These are phyloP conservation scores for Epizoanthus scotinus DNA, from an alignment of 92 coral and sea anemone genomes.

Conservation along the genomic window DNA sequence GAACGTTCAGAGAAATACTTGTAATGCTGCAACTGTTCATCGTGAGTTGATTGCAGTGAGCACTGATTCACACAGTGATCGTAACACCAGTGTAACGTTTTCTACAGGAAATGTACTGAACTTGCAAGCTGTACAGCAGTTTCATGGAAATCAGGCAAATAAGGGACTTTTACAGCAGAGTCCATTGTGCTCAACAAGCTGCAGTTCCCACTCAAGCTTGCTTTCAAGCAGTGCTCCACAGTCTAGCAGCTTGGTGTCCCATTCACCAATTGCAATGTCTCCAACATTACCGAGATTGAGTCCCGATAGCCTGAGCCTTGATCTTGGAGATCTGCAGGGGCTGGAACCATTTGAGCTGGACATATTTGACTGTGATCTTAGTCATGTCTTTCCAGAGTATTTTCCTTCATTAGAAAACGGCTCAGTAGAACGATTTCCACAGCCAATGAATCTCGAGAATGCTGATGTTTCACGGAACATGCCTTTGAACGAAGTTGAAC, in stretches of 20 bases:
- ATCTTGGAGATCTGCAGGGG: constrained; percentile 50
- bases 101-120: constrained; percentile 23
- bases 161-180: constrained; percentile 10
- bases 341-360: constrained; percentile 54
- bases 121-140: not conserved
- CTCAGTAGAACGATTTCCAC: constrained; percentile 27
- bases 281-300: constrained; percentile 33
- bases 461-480: constrained; percentile 4
- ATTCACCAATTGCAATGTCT: constrained; percentile 2
- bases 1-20: not conserved
- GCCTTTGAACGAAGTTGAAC: constrained; percentile 2
- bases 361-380: constrained; percentile 59
- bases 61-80: not conserved
- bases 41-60: not conserved
- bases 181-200: not conserved
- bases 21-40: not conserved
- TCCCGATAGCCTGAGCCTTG: constrained; percentile 42
- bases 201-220: not conserved
- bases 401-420: constrained; percentile 29
- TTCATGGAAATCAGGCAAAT: not conserved
- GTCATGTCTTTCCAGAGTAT: constrained; percentile 58
- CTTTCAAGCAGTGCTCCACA: not conserved
- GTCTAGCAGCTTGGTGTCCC: not conserved
- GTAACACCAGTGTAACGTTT: constrained; percentile 25
- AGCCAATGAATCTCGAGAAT: constrained; percentile 12